These are phyloP conservation scores for Tetranychus truncatus DNA, from an alignment of 2,888 invertebrate species.

Conservation along the genomic window DNA sequence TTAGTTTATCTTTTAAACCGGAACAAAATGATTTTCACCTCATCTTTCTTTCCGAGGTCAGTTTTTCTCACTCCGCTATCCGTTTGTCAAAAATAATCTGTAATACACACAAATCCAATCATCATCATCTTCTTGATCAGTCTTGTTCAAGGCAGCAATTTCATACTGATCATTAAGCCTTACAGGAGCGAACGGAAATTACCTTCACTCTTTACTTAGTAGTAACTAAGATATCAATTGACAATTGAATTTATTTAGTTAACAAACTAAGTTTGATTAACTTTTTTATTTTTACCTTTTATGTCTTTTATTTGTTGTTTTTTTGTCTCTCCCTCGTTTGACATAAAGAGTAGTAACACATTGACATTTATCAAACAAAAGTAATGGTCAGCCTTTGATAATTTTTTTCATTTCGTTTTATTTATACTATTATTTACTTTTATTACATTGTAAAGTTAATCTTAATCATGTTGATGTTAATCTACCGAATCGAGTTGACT, in stretches of 20 bases:
- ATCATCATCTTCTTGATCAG: background rate
- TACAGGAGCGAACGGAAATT: background rate
- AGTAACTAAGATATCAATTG: background rate
- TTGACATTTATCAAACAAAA: background rate
- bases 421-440: background rate
- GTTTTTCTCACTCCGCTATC: background rate
- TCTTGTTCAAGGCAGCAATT: background rate
- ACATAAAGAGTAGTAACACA: too few relatives aligned
- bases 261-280: too few relatives aligned
- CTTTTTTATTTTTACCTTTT: too few relatives aligned
- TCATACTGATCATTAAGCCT: background rate
- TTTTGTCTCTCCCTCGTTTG: too few relatives aligned
- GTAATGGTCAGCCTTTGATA: background rate
- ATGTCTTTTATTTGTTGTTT: too few relatives aligned
- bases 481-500: background rate
- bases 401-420: background rate
- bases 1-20: background rate
- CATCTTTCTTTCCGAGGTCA: background rate
- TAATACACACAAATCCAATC: background rate
- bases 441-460: background rate
- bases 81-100: background rate
- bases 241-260: too few relatives aligned
- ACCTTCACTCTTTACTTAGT: background rate
- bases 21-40: constrained; percentile 1
- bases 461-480: background rate